Percentiles rank a stretch among this genome's conserved stretches.
Evolutionary conservation across 2,113 vertebrate species (phyloP).

Genomic region (Syngnathus typhle): DNA sequence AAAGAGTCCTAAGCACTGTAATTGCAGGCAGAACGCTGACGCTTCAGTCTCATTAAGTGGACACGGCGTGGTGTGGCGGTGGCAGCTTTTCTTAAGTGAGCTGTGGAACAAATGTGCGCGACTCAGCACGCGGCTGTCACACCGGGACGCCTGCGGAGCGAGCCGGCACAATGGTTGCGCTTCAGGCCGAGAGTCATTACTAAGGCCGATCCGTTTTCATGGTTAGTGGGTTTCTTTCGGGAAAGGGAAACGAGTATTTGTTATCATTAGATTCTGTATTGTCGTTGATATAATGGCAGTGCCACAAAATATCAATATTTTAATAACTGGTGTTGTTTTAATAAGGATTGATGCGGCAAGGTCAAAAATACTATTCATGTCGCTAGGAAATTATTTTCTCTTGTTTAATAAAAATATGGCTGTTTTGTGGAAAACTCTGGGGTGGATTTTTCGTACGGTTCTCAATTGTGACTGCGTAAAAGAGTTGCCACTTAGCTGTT

Average conservation of each 20-base stretch:
- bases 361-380: not conserved
- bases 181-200: not conserved
- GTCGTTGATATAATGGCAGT: no score
- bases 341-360: not conserved
- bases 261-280: no score
- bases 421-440: not conserved
- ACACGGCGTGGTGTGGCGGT: constrained; percentile 46
- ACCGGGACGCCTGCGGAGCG: constrained; percentile 21
- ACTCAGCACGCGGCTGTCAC: constrained; percentile 45
- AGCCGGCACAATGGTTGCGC: not conserved
- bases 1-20: constrained; percentile 58
- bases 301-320: no score
- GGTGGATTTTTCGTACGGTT: not conserved
- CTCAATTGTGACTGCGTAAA: no score
- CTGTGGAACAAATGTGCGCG: constrained; percentile 36
- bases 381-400: not conserved
- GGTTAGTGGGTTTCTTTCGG: not conserved
- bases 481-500: no score
- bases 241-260: no score
- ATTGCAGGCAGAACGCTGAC: constrained; percentile 64
- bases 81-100: constrained; percentile 34
- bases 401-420: not conserved
- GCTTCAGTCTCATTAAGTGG: constrained; percentile 60
- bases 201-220: not conserved
- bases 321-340: no score